Percentiles rank a stretch among this genome's conserved stretches.
These are phyloP conservation scores for Drosophila littoralis DNA, from an alignment of 1,140 invertebrate genomes.

Conservation along the genomic window DNA sequence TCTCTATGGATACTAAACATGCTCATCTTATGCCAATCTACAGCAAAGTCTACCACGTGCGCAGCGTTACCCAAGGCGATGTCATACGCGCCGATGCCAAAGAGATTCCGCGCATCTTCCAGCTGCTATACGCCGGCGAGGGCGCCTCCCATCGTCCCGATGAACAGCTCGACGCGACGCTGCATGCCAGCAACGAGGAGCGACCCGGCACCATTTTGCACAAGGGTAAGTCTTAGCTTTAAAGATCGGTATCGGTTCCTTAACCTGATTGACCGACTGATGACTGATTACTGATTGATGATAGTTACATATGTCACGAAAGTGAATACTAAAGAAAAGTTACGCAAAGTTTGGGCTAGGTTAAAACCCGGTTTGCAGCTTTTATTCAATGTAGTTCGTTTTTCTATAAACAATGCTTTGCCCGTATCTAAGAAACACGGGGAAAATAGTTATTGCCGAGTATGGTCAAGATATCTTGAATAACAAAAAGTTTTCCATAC, in stretches of 20 bases:
- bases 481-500: no score
- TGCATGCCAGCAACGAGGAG: conserved; percentile 88
- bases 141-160: conserved; percentile 95
- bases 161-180: conserved; percentile 86
- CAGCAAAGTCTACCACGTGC: conserved; percentile 99
- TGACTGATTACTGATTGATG: neutral
- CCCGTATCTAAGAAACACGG: no score
- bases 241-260: no score
- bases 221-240: conserved; percentile 86
- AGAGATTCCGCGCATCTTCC: conserved; percentile 99
- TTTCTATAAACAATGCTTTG: no score
- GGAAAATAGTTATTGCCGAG: no score
- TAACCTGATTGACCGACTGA: no score
- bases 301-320: no score
- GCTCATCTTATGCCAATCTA: neutral
- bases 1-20: neutral
- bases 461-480: no score
- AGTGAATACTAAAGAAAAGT: no score
- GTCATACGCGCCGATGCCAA: conserved; percentile 98
- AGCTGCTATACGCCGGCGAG: conserved; percentile 97
- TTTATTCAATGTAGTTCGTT: neutral
- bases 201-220: conserved; percentile 91
- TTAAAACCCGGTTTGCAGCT: no score
- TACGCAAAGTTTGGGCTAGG: no score
- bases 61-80: conserved; percentile 99